Base-by-base conservation (phyloP, 2,797 vertebrate species). In the Scleropages formosus region DNA sequence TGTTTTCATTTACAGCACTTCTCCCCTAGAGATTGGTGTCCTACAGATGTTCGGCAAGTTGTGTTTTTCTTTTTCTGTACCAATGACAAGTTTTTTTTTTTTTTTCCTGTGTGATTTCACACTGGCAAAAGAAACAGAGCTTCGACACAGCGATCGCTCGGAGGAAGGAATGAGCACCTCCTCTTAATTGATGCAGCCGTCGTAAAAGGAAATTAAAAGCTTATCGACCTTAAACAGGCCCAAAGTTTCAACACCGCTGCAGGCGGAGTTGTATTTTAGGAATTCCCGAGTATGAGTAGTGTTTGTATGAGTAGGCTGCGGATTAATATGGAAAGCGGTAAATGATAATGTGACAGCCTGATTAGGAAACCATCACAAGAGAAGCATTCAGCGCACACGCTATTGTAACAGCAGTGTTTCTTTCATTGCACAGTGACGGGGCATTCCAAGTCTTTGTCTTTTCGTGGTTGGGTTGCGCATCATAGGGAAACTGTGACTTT, bases 1-100 rank as follows among this genome's bases (percentile, higher is more conserved):
- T 89, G 87, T 84, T 80, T 64, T 78, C 53, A 84, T 83, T 84
- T 87, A 80, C 79, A 74, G 79, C 80, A 83, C 73, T 73, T 77
- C 79, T 51, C 61, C 73, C 72, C 72, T 18, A 44, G 49, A 82
- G 66, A 66, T 53, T 72, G 58, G 74, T 81, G 75, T 80, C 77
- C 47, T 78, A 78, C 75, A 79, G 76, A 81, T 76, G 78, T 82
- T 65, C 46, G 46, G 39, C 53, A 56, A 62, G 15, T 75, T 72
- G 74, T 72, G 56, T 73, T 66, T 68, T 72, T 58, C 75, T 1
- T 74, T 62, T 70, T 39, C 75, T 75, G 44, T 73, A 63, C 65
- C 80, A 53, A 47, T 24, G 18, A 62, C 46, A 8, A 27, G 39
- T 15, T 51, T 62, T 16, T n/a, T n/a, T 39, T 39, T 39, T 39